These are phyloP conservation scores for Itoplectis maculator DNA, from an alignment of 2,888 invertebrate species.

Conservation along the genomic window DNA sequence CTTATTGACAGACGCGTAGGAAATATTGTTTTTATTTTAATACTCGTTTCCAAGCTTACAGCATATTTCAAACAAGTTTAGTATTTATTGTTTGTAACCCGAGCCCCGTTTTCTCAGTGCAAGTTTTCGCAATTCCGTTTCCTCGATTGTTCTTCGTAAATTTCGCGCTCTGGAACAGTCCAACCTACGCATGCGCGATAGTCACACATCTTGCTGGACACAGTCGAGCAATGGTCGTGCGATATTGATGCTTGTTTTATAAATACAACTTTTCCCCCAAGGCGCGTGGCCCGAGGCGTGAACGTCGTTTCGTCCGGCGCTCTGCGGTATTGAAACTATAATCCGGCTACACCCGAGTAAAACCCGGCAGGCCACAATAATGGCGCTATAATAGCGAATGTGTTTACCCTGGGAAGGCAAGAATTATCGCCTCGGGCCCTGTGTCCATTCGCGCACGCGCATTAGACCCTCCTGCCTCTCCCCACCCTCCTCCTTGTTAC, in stretches of 20 bases:
- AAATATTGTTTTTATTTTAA: too few relatives aligned
- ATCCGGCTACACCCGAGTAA: slow-evolving; percentile 3
- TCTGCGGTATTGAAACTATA: slow-evolving; percentile 39
- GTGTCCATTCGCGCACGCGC: background rate
- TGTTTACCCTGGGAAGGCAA: slow-evolving; percentile 57
- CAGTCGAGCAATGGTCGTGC: slow-evolving; percentile 1
- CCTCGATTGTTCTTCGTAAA: background rate
- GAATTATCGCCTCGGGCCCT: slow-evolving; percentile 40
- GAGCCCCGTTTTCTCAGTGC: too few relatives aligned
- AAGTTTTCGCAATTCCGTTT: background rate
- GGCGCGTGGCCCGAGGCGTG: slow-evolving; percentile 32
- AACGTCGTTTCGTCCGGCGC: slow-evolving; percentile 20
- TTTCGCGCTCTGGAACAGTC: background rate
- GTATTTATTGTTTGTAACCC: too few relatives aligned
- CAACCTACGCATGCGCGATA: background rate
- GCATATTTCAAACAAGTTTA: too few relatives aligned
- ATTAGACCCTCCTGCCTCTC: slow-evolving; percentile 10
- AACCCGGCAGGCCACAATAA: slow-evolving; percentile 37
- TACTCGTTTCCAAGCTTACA: too few relatives aligned
- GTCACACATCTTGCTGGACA: background rate
- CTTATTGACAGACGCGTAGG: too few relatives aligned
- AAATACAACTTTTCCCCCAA: background rate
- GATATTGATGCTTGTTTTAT: background rate
- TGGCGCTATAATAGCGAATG: slow-evolving; percentile 50
- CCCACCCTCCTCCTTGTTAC: slow-evolving; percentile 6